Base-by-base conservation (phyloP, 1,140 invertebrate genomes). In the Euura saliciscinereae region DNA sequence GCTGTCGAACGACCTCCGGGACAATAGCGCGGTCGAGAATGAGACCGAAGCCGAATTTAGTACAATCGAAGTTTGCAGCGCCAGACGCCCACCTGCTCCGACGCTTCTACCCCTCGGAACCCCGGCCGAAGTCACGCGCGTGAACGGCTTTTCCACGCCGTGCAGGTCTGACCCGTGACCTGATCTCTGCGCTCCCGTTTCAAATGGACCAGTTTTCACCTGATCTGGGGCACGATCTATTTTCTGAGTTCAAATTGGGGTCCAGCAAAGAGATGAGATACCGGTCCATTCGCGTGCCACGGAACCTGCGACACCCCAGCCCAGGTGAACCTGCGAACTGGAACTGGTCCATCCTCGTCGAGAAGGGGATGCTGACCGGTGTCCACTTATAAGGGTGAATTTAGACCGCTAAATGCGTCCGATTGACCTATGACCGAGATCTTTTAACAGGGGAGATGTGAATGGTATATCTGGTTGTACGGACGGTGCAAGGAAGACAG, bases 251-350 rank as follows among this genome's bases (percentile, higher is more conserved):
- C 44, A 28, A 42, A 45, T 69, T 44, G 13, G 68, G 68, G 68
- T 69, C 68, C 43, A 69, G 45, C 6, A 10, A 69, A 70, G 71
- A 71, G 45, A 69, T 71, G 66, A 46, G 69, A 70, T 45, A 44
- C 73, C 66, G 77, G 84, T 86, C 85, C 84, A 85, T 84, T 80
- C 82, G 82, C 83, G 84, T 86, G 84, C 75, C 85, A 64, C 78
- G 76, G 28, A 78, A 81, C 80, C 77, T 78, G 78, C 51, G 13
- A 43, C 64, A 4, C 13, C 69, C 44, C 43, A 75, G 45, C n/a
- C n/a, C 43, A 28, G 28, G 28, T 45, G 46, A 65, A 69, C 68
- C 44, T 66, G 69, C 43, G 7, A 43, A 59, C 65, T 65, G 28
- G 44, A 71, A 71, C 70, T 65, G 70, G 70, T 66, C 70, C 51